Conservation (phyloP, 2,888 invertebrate species). For the Megamerina dolium region DNA sequence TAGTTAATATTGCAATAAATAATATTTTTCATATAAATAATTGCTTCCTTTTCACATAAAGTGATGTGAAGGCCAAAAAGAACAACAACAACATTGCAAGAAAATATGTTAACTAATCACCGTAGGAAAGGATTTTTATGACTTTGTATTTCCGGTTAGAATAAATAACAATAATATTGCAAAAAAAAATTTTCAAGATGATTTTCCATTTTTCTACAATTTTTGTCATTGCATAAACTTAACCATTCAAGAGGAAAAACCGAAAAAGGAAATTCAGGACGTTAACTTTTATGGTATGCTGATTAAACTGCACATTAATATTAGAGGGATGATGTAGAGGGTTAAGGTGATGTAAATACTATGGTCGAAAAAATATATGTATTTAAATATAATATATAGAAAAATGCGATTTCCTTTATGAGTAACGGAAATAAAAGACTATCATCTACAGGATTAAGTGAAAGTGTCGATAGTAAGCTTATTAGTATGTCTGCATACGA, state of each 20-base stretch:
- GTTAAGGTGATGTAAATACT: background rate
- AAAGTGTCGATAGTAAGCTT: background rate
- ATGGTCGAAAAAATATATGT: too few species aligned
- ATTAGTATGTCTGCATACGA: too few species aligned
- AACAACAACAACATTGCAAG: too few species aligned
- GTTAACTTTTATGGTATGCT: constrained; percentile 29
- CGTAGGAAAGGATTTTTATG: constrained; percentile 48
- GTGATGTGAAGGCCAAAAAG: too few species aligned
- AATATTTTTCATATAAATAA: constrained; percentile 47
- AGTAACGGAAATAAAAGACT: constrained; percentile 33
- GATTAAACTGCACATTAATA: constrained; percentile 2
- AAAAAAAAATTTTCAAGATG: too few species aligned
- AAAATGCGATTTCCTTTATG: constrained; percentile 38
- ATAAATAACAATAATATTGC: too few species aligned
- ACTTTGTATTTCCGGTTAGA: constrained; percentile 48
- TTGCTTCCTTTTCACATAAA: constrained; percentile 36
- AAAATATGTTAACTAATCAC: constrained; percentile 48
- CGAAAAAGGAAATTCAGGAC: constrained; percentile 47
- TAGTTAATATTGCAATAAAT: too few species aligned
- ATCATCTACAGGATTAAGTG: too few species aligned
- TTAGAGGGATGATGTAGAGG: too few species aligned
- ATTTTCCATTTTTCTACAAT: too few species aligned
- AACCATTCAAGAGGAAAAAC: constrained; percentile 56
- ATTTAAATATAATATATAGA: constrained; percentile 21
- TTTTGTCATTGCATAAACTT: constrained; percentile 6